Conservation (phyloP, 2,888 invertebrate species). For the Bombylius discolor region DNA sequence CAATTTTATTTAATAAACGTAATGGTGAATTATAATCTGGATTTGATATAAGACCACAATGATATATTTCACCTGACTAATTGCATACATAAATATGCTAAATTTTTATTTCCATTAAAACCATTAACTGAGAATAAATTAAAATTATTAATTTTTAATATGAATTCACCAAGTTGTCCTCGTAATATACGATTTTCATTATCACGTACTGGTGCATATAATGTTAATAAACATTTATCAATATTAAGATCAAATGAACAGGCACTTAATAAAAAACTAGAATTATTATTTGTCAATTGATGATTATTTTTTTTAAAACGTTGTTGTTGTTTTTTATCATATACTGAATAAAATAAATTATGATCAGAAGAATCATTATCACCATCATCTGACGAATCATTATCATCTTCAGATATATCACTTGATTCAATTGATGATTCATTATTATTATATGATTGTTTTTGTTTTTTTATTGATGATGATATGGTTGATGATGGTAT, state of each 20-base stretch:
- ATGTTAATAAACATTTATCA: slow-evolving; percentile 58
- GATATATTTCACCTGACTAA: slow-evolving; percentile 59
- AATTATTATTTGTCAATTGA: neutral
- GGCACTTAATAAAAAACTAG: slow-evolving; percentile 13
- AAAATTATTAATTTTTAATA: slow-evolving; percentile 55
- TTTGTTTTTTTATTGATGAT: slow-evolving; percentile 8
- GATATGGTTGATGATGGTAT: slow-evolving; percentile 35
- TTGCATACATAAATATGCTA: slow-evolving; percentile 69
- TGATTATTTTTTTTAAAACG: neutral
- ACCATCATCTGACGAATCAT: neutral
- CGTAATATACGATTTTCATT: slow-evolving; percentile 57
- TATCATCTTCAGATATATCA: slow-evolving; percentile 29
- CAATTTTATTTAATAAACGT: slow-evolving; percentile 39
- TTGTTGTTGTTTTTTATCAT: slow-evolving; percentile 31
- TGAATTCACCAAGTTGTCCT: slow-evolving; percentile 70
- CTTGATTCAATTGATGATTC: slow-evolving; percentile 10
- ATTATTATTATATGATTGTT: slow-evolving; percentile 9
- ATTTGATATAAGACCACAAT: slow-evolving; percentile 60
- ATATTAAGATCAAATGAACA: slow-evolving; percentile 51
- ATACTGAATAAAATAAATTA: slow-evolving; percentile 49
- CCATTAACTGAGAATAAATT: slow-evolving; percentile 56
- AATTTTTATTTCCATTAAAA: slow-evolving; percentile 60
- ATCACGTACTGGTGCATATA: slow-evolving; percentile 66
- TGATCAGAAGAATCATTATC: slow-evolving; percentile 30
- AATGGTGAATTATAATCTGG: slow-evolving; percentile 48